Evolutionary conservation across 1,140 invertebrate genomes (phyloP).

Genomic region (Pantala flavescens): DNA sequence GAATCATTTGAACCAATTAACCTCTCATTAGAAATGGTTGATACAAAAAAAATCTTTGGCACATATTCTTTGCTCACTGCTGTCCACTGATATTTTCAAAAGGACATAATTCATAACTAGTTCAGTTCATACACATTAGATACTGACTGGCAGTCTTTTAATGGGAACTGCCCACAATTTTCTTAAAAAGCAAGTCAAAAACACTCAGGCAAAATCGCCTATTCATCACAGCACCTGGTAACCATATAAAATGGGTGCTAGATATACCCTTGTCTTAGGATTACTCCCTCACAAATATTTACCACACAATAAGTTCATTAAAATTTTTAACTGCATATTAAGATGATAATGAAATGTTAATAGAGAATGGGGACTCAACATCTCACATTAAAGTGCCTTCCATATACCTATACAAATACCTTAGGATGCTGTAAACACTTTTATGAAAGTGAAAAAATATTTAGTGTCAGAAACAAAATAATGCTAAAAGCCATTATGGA

Average conservation of each 20-base stretch:
- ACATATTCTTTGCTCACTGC: not conserved
- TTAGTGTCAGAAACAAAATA: not conserved
- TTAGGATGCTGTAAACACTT: not conserved
- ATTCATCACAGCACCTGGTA: not conserved
- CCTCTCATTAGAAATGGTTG: not conserved
- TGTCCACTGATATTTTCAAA: not conserved
- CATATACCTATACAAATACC: not conserved
- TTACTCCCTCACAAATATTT: not conserved
- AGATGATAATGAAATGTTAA: not conserved
- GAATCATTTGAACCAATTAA: not conserved
- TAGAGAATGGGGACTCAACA: not conserved
- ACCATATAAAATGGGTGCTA: not conserved
- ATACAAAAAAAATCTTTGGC: constrained; percentile 3
- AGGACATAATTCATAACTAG: not conserved
- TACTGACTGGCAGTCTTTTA: not conserved
- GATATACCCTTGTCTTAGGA: not conserved
- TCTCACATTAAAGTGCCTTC: not conserved
- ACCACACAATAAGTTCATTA: not conserved
- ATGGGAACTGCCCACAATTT: not conserved
- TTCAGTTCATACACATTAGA: not conserved
- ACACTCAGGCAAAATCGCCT: not conserved
- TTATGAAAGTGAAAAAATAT: not conserved
- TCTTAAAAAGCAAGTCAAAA: not conserved
- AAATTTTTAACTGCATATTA: not conserved
- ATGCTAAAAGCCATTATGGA: not conserved